Conservation (phyloP, 2,113 vertebrate species). For the Nibea coibor region DNA sequence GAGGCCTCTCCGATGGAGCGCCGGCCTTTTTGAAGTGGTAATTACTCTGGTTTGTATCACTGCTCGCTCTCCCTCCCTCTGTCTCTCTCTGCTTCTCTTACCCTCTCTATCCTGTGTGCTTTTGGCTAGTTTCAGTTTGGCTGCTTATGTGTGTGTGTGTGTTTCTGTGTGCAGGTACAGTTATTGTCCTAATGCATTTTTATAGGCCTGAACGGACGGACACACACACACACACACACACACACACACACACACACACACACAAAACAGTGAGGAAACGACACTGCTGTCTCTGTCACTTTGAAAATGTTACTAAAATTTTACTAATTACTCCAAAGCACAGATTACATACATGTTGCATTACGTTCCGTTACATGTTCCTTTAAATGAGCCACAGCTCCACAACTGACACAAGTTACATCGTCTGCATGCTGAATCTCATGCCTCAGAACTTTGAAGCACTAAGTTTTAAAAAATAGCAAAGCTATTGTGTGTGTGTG, state of each 20-base stretch:
- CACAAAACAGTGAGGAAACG: neutral
- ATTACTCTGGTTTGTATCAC: slow-evolving; percentile 76
- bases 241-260: neutral
- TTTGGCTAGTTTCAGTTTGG: slow-evolving; percentile 23
- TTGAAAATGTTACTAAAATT: neutral
- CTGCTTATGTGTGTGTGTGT: slow-evolving; percentile 12
- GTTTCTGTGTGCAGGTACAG: neutral
- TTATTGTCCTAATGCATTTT: slow-evolving; percentile 34
- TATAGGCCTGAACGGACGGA: slow-evolving; percentile 18
- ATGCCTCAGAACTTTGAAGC: neutral
- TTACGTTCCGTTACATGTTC: neutral
- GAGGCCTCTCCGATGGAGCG: slow-evolving; percentile 71
- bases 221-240: slow-evolving; percentile 26
- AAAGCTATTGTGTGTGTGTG: neutral
- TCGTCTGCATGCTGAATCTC: neutral
- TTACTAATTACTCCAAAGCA: neutral
- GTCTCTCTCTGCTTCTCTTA: slow-evolving; percentile 21
- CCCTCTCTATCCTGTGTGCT: slow-evolving; percentile 41
- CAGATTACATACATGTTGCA: neutral
- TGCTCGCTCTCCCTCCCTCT: slow-evolving; percentile 28
- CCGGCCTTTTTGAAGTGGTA: slow-evolving; percentile 77
- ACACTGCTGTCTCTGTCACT: neutral
- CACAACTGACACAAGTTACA: neutral
- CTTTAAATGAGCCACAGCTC: neutral
- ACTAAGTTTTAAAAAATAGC: neutral